These are phyloP conservation scores for Cynocephalus volans DNA, from an alignment of 2,113 vertebrate species.

Conservation along the genomic window DNA sequence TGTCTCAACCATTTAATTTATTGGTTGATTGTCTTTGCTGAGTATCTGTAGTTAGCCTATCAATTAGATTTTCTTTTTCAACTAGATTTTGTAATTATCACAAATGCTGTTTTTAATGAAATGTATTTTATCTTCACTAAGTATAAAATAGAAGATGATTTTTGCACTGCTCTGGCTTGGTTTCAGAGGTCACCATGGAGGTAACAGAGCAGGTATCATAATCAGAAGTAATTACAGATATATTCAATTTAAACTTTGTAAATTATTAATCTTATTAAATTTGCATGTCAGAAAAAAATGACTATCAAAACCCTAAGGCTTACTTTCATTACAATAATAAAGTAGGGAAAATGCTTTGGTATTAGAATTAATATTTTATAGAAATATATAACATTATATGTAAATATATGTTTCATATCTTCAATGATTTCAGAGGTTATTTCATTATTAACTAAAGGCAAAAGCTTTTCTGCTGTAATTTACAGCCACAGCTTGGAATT, in stretches of 20 bases:
- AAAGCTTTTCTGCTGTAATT: neutral
- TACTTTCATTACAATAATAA: conserved; percentile 49
- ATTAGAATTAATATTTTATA: neutral
- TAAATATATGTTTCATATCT: neutral
- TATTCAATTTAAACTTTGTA: neutral
- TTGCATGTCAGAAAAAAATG: neutral
- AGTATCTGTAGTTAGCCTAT: neutral
- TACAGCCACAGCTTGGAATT: neutral
- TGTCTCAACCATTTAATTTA: neutral
- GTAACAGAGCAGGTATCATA: neutral
- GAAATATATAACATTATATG: neutral
- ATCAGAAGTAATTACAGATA: conserved; percentile 26
- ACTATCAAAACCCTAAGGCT: neutral
- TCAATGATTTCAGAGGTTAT: conserved; percentile 34
- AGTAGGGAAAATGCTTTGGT: neutral
- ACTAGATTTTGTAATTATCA: neutral
- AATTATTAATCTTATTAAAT: conserved; percentile 35
- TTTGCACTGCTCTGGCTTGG: neutral
- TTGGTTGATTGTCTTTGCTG: neutral
- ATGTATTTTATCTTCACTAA: conserved; percentile 18
- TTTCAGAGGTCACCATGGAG: conserved; percentile 4
- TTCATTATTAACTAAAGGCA: conserved; percentile 50
- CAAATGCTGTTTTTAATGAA: neutral
- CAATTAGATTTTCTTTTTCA: neutral
- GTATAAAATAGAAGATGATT: neutral